Evolutionary conservation across 2,888 invertebrate species (phyloP).

Genomic region (Ecliptopera silaceata): DNA sequence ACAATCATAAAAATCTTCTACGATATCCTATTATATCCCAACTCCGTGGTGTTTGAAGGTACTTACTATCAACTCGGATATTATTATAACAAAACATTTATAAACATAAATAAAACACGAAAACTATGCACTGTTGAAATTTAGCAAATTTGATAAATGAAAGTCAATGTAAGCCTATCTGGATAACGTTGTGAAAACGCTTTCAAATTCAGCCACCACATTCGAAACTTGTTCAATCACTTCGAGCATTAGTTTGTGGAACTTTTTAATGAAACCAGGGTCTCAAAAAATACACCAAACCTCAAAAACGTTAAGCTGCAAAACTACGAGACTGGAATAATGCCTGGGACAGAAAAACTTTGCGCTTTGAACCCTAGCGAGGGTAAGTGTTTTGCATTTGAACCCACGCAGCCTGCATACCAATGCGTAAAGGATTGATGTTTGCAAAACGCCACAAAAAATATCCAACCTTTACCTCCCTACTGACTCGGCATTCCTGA

Average conservation of each 20-base stretch:
- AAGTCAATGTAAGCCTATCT: too few relatives aligned
- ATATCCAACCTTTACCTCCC: constrained; percentile 49
- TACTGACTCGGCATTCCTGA: constrained; percentile 36
- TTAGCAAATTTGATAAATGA: too few relatives aligned
- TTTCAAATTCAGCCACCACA: constrained; percentile 46
- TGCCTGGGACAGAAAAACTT: constrained; percentile 79
- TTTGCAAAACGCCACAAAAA: constrained; percentile 62
- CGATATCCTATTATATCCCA: too few relatives aligned
- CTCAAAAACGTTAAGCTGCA: constrained; percentile 78
- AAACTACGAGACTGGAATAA: constrained; percentile 81
- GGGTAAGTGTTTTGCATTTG: constrained; percentile 82
- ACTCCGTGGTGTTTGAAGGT: too few relatives aligned
- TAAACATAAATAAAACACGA: too few relatives aligned
- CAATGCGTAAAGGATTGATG: constrained; percentile 78
- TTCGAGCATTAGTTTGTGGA: constrained; percentile 65
- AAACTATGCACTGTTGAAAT: too few relatives aligned
- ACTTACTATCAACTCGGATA: too few relatives aligned
- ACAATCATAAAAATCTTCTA: too few relatives aligned
- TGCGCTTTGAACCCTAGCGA: constrained; percentile 77
- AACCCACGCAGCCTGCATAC: constrained; percentile 74
- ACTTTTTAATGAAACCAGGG: constrained; percentile 76
- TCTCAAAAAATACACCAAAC: constrained; percentile 74
- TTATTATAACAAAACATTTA: too few relatives aligned
- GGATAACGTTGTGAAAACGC: constrained; percentile 11
- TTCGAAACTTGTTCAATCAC: constrained; percentile 68